These are phyloP conservation scores for cattle (Bos taurus) DNA, from an alignment of 2,113 vertebrate species.

Conservation along the genomic window ARS-UCD2.0 NC_037335.1:61102501-61103000, in stretches of 20 bases:
- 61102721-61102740: neutral
- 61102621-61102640: conserved; percentile 67
- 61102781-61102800: conserved; percentile 53
- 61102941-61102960: neutral
- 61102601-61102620: conserved; percentile 45
- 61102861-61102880: neutral
- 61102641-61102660: conserved; percentile 49
- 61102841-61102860: neutral
- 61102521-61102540: neutral
- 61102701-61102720: conserved; percentile 37
- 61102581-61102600: conserved; percentile 55
- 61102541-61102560: conserved; percentile 26
- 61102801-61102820: conserved; percentile 17
- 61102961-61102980: neutral
- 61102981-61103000: neutral
- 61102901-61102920: neutral
- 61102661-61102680: neutral
- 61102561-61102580: conserved; percentile 29
- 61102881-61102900: neutral
- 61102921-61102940: neutral
- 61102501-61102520: neutral
- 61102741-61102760: neutral
- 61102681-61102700: neutral
- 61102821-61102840: neutral
- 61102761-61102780: conserved; percentile 39